A percentile compares a stretch with the other conserved stretches of the same genome.
Evolutionary conservation across 2,113 vertebrate species (phyloP).

Genomic region (Myotis lucifugus): DNA sequence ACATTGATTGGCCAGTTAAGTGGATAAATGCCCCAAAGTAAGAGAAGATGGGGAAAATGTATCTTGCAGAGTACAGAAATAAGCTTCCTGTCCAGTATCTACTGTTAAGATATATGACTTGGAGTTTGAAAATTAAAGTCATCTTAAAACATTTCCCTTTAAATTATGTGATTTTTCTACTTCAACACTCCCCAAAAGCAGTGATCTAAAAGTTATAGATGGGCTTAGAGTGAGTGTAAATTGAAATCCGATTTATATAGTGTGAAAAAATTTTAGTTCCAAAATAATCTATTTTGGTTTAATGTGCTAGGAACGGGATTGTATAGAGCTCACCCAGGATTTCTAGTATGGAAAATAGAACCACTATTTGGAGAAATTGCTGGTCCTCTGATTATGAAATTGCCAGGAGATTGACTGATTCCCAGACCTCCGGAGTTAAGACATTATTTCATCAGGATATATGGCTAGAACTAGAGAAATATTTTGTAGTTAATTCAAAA

Average conservation of each 20-base stretch:
- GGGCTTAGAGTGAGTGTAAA: constrained; percentile 33
- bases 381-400: constrained; percentile 19
- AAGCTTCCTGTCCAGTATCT: not conserved
- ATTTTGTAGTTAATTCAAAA: constrained; percentile 20
- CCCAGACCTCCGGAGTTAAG: not conserved
- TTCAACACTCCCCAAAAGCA: not conserved
- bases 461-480: not conserved
- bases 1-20: not conserved
- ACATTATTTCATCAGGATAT: not conserved
- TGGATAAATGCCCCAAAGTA: not conserved
- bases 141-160: constrained; percentile 4
- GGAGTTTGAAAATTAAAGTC: constrained; percentile 10
- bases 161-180: constrained; percentile 58
- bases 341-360: not conserved
- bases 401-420: constrained; percentile 6
- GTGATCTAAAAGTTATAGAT: not conserved
- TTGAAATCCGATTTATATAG: not conserved
- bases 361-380: not conserved
- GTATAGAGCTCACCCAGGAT: not conserved
- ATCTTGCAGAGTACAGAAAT: not conserved
- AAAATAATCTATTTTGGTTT: not conserved
- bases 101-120: not conserved
- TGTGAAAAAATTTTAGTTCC: constrained; percentile 42
- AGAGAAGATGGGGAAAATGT: not conserved
- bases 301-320: not conserved